Evolutionary conservation across 2,113 vertebrate species (phyloP), one percentile per base, ranked within the genome.

Genomic region (Malurus melanocephalus): DNA sequence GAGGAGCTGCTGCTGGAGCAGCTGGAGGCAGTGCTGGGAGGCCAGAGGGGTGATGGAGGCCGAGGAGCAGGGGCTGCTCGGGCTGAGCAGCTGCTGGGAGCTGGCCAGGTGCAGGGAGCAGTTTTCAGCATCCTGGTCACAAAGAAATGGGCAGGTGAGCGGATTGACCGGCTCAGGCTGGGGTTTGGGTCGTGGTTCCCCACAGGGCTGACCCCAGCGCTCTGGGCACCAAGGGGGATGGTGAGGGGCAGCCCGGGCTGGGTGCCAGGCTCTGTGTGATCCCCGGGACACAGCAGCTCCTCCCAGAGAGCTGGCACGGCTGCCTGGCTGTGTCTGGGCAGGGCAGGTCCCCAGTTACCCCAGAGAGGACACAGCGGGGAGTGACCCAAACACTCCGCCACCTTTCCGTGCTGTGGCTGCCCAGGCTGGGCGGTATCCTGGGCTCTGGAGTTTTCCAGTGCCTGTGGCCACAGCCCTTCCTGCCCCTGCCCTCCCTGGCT

Each of bases 1-100:
- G 68, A 97, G 97, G 8, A 98, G 96, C 94, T 98, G 98, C 90
- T 98, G 98, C 94, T 98, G 98, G 17, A 98, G 97, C n/a, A 98
- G 97, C 93, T 98, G 97, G 57, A 98, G 96, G 92, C 97, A 97
- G 80, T 98, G 98, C 89, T 98, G 98, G 15, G 97, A 97, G 15
- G 98, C 97, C 94, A 98, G 94, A 0, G 98, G 98, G 35, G 98
- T 98, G 81, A 97, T 95, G 38, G 97, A 96, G 33, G 95, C 92
- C 0, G 97, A 96, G 93, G 96, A 94, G 53, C 97, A 96, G 93
- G 96, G 97, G 83, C 93, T 96, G 88, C 89, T 48, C 1, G 98
- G 97, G 93, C 97, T 94, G 40, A 95, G 79, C 76, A 96, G 92
- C 21, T 93, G 95, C 83, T 95, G 94, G 6, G 97, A 96, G 43